A percentile compares a stretch with the other conserved stretches of the same genome.
Conservation (phyloP, 2,797 vertebrate genomes). For the Argyrosomus regius region DNA sequence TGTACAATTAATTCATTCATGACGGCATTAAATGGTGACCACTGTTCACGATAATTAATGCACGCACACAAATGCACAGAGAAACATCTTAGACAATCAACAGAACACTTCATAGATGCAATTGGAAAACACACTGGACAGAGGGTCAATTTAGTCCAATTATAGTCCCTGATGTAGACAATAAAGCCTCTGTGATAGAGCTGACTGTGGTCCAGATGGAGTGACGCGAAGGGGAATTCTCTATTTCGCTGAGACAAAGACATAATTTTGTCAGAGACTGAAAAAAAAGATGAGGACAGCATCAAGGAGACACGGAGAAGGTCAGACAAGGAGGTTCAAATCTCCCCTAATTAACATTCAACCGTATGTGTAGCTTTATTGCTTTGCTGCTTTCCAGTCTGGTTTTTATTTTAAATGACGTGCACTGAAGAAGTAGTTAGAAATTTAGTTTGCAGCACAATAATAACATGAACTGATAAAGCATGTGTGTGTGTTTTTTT, state of each 20-base stretch:
- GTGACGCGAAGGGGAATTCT: conserved; percentile 71
- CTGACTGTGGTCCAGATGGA: conserved; percentile 53
- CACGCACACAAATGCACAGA: conserved; percentile 34
- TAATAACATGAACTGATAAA: conserved; percentile 15
- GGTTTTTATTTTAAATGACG: conserved; percentile 9
- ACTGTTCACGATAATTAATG: conserved; percentile 32
- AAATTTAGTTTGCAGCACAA: neutral
- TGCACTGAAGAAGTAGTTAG: conserved; percentile 6
- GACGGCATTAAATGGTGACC: conserved; percentile 11
- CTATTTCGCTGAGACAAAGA: conserved; percentile 77
- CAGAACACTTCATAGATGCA: conserved; percentile 52
- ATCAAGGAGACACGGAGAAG: conserved; percentile 46
- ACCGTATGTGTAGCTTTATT: conserved; percentile 41
- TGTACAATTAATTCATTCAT: conserved; percentile 45
- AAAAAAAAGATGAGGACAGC: conserved; percentile 45
- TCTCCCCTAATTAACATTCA: conserved; percentile 57
- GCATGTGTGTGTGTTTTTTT: neutral
- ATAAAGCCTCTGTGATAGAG: conserved; percentile 74
- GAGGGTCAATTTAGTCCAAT: conserved; percentile 77
- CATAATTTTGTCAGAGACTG: conserved; percentile 68
- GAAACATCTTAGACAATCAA: conserved; percentile 46
- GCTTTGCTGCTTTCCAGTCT: conserved; percentile 17
- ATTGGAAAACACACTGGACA: conserved; percentile 63
- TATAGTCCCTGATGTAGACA: conserved; percentile 69
- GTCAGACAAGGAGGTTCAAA: conserved; percentile 47